Evolutionary conservation across 2,888 invertebrate species (phyloP).

Genomic region (Ellobium chinense): DNA sequence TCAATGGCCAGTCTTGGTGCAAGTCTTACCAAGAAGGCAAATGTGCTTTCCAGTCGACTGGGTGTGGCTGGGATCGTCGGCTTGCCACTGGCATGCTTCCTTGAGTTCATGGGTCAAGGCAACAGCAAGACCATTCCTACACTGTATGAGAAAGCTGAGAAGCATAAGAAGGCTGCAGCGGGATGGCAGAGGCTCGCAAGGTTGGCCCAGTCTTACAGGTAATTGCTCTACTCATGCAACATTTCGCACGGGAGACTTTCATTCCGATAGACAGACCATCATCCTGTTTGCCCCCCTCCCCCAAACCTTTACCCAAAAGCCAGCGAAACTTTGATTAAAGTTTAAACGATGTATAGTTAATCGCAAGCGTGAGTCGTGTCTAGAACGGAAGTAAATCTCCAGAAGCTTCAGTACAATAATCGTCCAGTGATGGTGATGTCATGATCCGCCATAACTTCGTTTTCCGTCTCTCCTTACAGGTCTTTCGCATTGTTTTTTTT

Average conservation of each 20-base stretch:
- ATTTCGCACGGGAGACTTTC: too few species aligned
- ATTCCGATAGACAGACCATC: too few species aligned
- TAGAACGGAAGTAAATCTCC: too few species aligned
- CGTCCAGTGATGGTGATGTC: too few species aligned
- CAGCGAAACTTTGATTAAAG: neutral
- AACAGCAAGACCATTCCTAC: constrained; percentile 29
- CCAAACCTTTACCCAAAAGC: too few species aligned
- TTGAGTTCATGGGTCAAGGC: constrained; percentile 41
- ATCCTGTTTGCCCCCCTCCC: too few species aligned
- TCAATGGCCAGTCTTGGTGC: constrained; percentile 13
- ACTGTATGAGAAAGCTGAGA: constrained; percentile 7
- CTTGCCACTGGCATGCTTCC: neutral
- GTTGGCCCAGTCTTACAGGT: constrained; percentile 23
- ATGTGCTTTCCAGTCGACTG: neutral
- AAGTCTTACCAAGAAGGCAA: neutral
- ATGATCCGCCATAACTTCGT: too few species aligned
- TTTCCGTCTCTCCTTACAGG: too few species aligned
- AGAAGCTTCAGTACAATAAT: too few species aligned
- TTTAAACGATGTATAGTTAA: neutral
- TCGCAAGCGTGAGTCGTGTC: neutral
- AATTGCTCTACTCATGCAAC: too few species aligned
- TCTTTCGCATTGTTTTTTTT: too few species aligned
- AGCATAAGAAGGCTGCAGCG: constrained; percentile 27
- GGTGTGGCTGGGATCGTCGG: constrained; percentile 22
- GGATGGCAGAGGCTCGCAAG: constrained; percentile 39